These are phyloP conservation scores for Alentia gelatinosa DNA, from an alignment of 2,888 invertebrate species.

Conservation along the genomic window DNA sequence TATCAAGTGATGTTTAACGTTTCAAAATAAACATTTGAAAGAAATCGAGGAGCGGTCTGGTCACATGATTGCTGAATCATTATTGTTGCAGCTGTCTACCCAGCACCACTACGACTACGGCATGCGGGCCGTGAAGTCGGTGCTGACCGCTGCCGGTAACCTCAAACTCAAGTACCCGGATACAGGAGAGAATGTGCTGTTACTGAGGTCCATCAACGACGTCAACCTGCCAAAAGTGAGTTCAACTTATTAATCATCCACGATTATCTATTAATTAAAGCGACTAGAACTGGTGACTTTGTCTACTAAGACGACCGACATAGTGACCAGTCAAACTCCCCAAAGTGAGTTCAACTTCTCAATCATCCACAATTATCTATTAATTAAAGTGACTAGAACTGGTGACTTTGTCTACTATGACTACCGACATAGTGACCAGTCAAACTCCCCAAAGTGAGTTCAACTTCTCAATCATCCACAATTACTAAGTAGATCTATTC, in stretches of 20 bases:
- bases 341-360: too few species aligned
- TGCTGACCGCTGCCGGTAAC: slow-evolving; percentile 80
- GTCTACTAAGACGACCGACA: too few species aligned
- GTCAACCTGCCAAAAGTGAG: slow-evolving; percentile 80
- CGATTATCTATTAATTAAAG: neutral
- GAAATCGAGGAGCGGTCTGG: too few species aligned
- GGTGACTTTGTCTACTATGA: too few species aligned
- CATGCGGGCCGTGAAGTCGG: slow-evolving; percentile 80
- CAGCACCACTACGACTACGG: slow-evolving; percentile 81
- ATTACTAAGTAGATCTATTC: neutral
- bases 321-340: slow-evolving; percentile 80
- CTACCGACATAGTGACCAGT: too few species aligned
- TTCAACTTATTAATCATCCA: too few species aligned
- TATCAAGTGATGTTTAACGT: too few species aligned
- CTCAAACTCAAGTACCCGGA: slow-evolving; percentile 79
- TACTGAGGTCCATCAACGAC: slow-evolving; percentile 80
- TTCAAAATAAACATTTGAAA: too few species aligned
- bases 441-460: slow-evolving; percentile 79
- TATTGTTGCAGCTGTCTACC: slow-evolving; percentile 76
- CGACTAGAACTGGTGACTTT: too few species aligned
- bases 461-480: neutral
- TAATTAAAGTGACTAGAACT: too few species aligned
- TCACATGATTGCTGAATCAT: too few species aligned
- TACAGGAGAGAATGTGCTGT: slow-evolving; percentile 77
- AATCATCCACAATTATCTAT: neutral